Base-by-base conservation (phyloP, 37 sponge, comb jelly and placozoan species). In the Beroe forskalii region DNA sequence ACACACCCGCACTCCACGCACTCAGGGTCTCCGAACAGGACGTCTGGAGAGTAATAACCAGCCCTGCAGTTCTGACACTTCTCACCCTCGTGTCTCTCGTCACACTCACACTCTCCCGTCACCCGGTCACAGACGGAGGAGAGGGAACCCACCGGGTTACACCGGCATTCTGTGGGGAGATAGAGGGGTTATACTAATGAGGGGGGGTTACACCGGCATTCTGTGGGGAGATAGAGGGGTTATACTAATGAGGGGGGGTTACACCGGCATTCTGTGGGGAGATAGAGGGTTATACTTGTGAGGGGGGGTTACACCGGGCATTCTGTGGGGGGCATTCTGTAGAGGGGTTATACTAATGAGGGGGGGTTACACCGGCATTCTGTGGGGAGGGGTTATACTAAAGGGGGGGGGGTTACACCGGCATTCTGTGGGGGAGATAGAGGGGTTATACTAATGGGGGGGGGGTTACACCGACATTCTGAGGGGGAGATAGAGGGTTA, bases 21-120 rank as follows among this genome's bases (percentile, higher is more conserved):
- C 60, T 55, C 60, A 17, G 9, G 14, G 9, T 33, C 37, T 30
- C 12, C 32, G 38, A 27, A 3, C 19, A 17, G 32, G 39, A 72
- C 19, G 39, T 23, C 31, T 35, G 37, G 40, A 4, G 75, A 72
- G 66, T 23, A 63, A 30, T 63, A 63, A 30, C 66, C 66, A 19
- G 28, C n/a, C 66, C 25, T 39, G 30, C 75, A 72, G 75, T 72
- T 72, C 39, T 72, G 75, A 72, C 75, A 72, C 39, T 72, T 72
- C 40, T 38, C 75, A 30, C 75, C 75, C 9, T 3, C 75, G 39
- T 72, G 75, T 35, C 19, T 22, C 30, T 33, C 40, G 39, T 72
- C 75, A 72, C 75, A 72, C 40, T 72, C 38, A 33, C 75, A 72
- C 1, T 30, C 39, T 22, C 75, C 75, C 4, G 75, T 30, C 14